Base-by-base conservation (phyloP, 1,140 invertebrate genomes). In the Megalopta genalis region DNA sequence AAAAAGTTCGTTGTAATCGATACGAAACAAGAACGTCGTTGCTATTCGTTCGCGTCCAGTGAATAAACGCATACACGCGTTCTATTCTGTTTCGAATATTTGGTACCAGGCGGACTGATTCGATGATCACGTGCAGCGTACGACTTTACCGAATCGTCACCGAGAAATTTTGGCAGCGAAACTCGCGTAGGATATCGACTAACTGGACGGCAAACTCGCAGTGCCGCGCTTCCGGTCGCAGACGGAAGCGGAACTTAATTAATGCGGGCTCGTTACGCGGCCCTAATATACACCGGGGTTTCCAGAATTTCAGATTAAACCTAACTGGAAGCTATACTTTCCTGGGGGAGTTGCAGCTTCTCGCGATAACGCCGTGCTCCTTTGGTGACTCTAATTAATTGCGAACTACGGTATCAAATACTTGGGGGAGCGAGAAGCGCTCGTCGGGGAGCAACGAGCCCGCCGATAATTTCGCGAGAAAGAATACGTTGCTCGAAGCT, bases 251-350 rank as follows among this genome's bases (percentile, higher is more conserved):
- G 67, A 78, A 78, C 76, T 72, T 78, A 78, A 78, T 78, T 78
- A 78, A 78, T 72, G 76, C 76, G 76, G 68, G 46, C 60, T 78
- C 76, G 68, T 78, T 72, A 71, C 68, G 76, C 49, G 76, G 46
- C 46, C 49, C 60, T 68, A 78, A 72, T 78, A 46, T 72, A 77
- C 74, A 64, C 76, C 46, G 23, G 23, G 60, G 42, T 72, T 78
- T 64, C 76, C 76, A 78, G 76, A 78, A 78, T 72, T 78, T 65
- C 76, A 42, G 76, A 78, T 78, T 78, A 72, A 72, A 78, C 76
- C 76, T 54, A 71, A 78, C 76, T 72, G 62, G 76, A 42, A 65
- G 68, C 68, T 72, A 78, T 78, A 78, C 68, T 78, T 78, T 78
- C 76, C 76, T 72, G 37, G 9, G 59, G 46, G 76, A 64, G 76